These are phyloP conservation scores for Rhinolophus ferrumequinum DNA, from an alignment of 2,113 vertebrate genomes.

Conservation along the genomic window DNA sequence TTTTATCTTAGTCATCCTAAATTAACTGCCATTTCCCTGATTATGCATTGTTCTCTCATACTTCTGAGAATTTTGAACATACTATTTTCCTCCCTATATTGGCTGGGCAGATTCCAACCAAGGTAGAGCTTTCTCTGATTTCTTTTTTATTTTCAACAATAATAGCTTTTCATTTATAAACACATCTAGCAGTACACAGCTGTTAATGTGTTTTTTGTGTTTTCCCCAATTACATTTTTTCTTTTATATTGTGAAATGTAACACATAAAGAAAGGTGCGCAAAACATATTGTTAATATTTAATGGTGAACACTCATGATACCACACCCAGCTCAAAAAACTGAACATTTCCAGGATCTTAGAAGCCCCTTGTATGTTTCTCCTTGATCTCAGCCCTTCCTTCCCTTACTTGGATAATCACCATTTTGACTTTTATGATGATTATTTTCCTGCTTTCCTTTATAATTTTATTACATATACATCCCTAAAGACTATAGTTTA, in stretches of 20 bases:
- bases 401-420: neutral
- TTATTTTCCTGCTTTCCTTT: conserved; percentile 9
- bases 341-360: neutral
- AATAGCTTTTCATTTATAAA: conserved; percentile 22
- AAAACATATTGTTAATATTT: neutral
- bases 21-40: neutral
- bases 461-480: neutral
- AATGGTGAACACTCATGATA: neutral
- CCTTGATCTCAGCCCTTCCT: neutral
- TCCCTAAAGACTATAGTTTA: neutral
- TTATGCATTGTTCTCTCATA: neutral
- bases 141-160: conserved; percentile 16
- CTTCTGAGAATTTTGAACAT: neutral
- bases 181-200: neutral
- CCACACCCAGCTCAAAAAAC: neutral
- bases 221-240: neutral
- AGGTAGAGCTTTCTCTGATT: neutral
- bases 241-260: conserved; percentile 7
- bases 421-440: conserved; percentile 22
- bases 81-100: neutral
- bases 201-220: neutral
- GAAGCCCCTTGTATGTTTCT: neutral
- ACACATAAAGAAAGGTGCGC: neutral
- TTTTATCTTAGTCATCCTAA: neutral
- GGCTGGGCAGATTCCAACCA: neutral